Evolutionary conservation across 2,797 vertebrate genomes (phyloP), one percentile per base, ranked within the genome.

Genomic region (Ctenosaura bakeri): DNA sequence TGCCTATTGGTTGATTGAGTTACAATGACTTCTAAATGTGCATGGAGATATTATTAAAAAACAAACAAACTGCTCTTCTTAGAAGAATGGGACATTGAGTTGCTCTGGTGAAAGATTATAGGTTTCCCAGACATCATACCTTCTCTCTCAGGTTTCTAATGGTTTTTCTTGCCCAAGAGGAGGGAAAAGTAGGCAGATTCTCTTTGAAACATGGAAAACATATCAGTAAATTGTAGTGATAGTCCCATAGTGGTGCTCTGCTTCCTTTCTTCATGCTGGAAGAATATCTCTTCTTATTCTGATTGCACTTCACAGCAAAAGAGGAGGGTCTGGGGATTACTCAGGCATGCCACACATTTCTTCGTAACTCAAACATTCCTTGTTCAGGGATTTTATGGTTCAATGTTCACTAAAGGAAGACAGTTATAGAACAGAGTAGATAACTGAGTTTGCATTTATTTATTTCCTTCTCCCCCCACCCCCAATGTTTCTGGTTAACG

Each of bases 241-340:
- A 88, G 69, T 50, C 66, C 35, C 26, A 29, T 29, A 3, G 52
- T 82, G 66, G 38, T 29, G 14, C 9, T 56, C 52, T 10, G 42
- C 10, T 52, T 74, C 52, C 54, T 88, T 88, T 59, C 64, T 59
- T 83, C 66, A 56, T 42, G 2, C 32, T 71, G n/a, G 13, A 52
- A 81, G 64, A 38, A 74, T 69, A 83, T 82, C n/a, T 73, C 29
- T 88, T 26, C 35, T 83, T 74, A 73, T 54, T 42, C 35, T 83
- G 52, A 35, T 42, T 88, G 29, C 2, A 62, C 35, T 74, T 83
- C 79, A 83, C 26, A 73, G 35, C n/a, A 73, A 35, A 22, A 59
- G 69, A 88, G 66, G 66, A 73, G 7, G n/a, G 26, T 59, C 35
- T 82, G 35, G 66, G 52, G 80, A 88, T 82, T 88, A 77, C 20